Evolutionary conservation across 2,888 invertebrate species (phyloP).

Genomic region (Zygothrica quintamaculata): DNA sequence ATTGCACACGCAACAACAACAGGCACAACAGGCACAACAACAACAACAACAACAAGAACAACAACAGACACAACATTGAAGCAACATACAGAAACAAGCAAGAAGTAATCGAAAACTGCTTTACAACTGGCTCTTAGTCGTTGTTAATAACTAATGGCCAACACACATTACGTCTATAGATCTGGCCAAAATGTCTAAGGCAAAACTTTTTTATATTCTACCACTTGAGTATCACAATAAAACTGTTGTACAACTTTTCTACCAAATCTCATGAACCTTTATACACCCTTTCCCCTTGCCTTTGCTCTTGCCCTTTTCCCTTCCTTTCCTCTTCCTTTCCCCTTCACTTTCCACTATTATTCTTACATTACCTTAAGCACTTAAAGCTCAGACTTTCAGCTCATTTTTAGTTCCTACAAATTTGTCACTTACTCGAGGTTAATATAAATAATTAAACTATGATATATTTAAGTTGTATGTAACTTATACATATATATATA

Average conservation of each 20-base stretch:
- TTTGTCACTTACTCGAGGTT: too few species aligned
- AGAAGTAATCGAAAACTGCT: slow-evolving; percentile 22
- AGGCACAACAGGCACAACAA: not conserved
- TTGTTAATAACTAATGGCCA: slow-evolving; percentile 47
- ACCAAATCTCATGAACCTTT: not conserved
- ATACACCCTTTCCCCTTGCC: slow-evolving; percentile 6
- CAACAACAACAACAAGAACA: slow-evolving; percentile 17
- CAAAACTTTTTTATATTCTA: slow-evolving; percentile 25
- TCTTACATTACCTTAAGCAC: too few species aligned
- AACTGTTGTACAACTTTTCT: slow-evolving; percentile 31
- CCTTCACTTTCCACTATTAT: too few species aligned
- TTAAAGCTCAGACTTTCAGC: too few species aligned
- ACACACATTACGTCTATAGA: not conserved
- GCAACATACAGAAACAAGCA: not conserved
- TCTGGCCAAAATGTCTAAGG: slow-evolving; percentile 27
- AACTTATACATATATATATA: too few species aligned
- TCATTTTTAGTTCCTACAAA: too few species aligned
- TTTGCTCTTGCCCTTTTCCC: too few species aligned
- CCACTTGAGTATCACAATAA: slow-evolving; percentile 45
- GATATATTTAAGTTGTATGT: too few species aligned
- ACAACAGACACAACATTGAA: not conserved
- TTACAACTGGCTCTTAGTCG: slow-evolving; percentile 28
- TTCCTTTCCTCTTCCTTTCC: too few species aligned
- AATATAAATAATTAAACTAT: too few species aligned
- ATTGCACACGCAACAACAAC: slow-evolving; percentile 16